Evolutionary conservation across 2,113 vertebrate species (phyloP).

Genomic region (Mirza zaza): DNA sequence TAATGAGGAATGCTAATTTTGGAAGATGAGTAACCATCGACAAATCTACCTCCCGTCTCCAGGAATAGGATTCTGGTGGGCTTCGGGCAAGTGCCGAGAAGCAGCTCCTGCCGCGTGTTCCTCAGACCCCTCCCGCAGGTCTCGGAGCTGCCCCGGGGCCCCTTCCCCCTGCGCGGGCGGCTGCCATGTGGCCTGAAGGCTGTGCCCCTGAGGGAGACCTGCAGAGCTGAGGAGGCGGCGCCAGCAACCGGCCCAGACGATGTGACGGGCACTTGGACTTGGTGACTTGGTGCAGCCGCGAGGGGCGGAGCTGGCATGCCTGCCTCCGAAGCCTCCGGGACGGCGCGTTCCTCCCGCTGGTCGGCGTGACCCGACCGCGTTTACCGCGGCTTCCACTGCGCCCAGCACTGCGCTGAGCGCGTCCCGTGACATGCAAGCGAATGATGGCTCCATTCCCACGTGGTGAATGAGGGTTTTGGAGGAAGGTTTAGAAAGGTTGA

Average conservation of each 20-base stretch:
- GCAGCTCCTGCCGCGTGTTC: neutral
- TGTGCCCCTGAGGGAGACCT: neutral
- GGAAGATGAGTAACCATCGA: neutral
- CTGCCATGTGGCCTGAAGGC: neutral
- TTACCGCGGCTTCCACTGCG: neutral
- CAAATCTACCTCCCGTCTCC: slow-evolving; percentile 8
- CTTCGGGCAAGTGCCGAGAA: neutral
- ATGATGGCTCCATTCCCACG: neutral
- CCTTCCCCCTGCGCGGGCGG: neutral
- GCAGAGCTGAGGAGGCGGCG: rapidly evolving
- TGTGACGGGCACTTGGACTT: neutral
- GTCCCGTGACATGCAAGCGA: no score
- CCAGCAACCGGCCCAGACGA: neutral
- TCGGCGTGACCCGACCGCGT: neutral
- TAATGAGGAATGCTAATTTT: slow-evolving; percentile 43
- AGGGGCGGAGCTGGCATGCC: neutral
- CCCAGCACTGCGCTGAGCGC: neutral
- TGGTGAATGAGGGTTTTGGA: neutral
- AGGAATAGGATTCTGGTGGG: neutral
- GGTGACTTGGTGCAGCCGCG: neutral
- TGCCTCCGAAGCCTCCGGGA: neutral
- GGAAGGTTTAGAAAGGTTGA: neutral
- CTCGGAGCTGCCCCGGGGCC: neutral
- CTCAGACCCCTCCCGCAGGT: neutral
- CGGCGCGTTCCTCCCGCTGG: neutral